These are phyloP conservation scores for Zosterops lateralis DNA, from an alignment of 2,113 vertebrate genomes.

Conservation along the genomic window DNA sequence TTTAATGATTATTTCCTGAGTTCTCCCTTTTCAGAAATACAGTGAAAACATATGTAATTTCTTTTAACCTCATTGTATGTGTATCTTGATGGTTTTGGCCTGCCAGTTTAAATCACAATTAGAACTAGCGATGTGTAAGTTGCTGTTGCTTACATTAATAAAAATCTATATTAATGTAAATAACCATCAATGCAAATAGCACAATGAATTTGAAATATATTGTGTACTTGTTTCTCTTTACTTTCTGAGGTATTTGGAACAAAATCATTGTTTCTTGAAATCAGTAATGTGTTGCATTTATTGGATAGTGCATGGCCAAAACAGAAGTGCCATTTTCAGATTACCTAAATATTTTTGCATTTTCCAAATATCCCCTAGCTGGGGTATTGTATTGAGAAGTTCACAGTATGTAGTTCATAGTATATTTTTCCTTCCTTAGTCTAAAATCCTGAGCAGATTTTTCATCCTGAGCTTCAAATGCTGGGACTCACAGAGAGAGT, in stretches of 20 bases:
- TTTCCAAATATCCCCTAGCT: background rate
- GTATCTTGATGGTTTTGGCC: background rate
- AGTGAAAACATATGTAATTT: background rate
- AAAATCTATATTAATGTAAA: background rate
- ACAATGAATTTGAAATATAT: background rate
- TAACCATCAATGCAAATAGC: background rate
- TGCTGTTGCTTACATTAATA: background rate
- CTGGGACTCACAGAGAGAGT: background rate
- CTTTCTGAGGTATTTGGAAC: background rate
- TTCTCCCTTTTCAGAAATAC: background rate
- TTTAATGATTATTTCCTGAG: background rate
- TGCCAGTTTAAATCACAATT: background rate
- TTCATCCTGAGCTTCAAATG: background rate
- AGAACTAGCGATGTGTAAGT: background rate
- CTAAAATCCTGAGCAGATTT: background rate
- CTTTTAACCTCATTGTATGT: background rate
- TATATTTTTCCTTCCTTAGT: background rate
- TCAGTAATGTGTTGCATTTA: background rate
- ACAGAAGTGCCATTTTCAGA: background rate
- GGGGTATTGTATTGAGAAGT: background rate
- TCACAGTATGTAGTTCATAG: background rate
- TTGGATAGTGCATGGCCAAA: background rate
- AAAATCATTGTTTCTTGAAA: background rate
- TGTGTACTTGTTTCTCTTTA: background rate
- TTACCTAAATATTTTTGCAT: background rate